Evolutionary conservation across 2,888 invertebrate genomes (phyloP).

Genomic region (Nomada ruficornis): DNA sequence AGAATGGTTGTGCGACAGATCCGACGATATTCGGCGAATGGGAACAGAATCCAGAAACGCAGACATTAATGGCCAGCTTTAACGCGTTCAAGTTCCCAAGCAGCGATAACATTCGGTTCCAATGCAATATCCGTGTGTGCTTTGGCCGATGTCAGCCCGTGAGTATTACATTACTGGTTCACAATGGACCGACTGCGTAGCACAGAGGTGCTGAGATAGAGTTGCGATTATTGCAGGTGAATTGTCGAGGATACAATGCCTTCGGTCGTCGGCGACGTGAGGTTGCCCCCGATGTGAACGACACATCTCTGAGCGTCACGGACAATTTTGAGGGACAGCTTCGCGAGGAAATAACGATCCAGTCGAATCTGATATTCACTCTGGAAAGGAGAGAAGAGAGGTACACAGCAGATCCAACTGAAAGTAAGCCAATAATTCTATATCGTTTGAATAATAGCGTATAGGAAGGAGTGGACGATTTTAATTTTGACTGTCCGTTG

Average conservation of each 20-base stretch:
- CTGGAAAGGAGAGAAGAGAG: constrained; percentile 93
- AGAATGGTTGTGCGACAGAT: constrained; percentile 97
- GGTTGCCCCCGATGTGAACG: constrained; percentile 85
- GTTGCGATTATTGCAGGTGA: constrained; percentile 87
- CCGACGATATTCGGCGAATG: constrained; percentile 97
- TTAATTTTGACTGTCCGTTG: neutral
- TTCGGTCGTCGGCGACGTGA: constrained; percentile 93
- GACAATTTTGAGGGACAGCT: constrained; percentile 90
- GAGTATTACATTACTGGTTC: constrained; percentile 80
- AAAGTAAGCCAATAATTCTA: constrained; percentile 86
- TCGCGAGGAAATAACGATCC: constrained; percentile 96
- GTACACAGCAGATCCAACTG: constrained; percentile 91
- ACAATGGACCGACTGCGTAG: neutral
- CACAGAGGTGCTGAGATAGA: neutral
- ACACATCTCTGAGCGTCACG: constrained; percentile 87
- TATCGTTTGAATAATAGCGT: neutral
- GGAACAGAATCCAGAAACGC: constrained; percentile 94
- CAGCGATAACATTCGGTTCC: constrained; percentile 97
- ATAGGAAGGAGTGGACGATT: neutral
- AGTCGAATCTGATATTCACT: constrained; percentile 96
- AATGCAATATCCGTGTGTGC: constrained; percentile 97
- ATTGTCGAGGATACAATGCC: constrained; percentile 95
- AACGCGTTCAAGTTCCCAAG: constrained; percentile 98
- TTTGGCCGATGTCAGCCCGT: constrained; percentile 98
- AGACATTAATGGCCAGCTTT: constrained; percentile 94